These are phyloP conservation scores for Parazoanthus darwini DNA, from an alignment of 92 coral and sea anemone species.

Conservation along the genomic window DNA sequence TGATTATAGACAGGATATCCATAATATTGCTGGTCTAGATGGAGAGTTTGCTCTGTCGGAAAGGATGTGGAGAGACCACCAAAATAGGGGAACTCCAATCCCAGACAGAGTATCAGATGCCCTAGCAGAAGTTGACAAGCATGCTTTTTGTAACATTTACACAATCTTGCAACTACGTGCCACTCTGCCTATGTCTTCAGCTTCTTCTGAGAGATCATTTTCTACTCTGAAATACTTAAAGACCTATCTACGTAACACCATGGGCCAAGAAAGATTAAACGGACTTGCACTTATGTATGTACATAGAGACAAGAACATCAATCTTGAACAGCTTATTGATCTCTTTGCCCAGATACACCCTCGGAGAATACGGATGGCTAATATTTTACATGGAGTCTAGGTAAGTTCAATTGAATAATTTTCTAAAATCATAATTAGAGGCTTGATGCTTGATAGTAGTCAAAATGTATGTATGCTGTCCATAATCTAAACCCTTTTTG, in stretches of 20 bases:
- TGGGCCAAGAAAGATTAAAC: conserved; percentile 16
- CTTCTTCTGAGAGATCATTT: conserved; percentile 56
- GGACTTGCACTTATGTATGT: conserved; percentile 46
- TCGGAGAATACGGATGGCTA: conserved; percentile 44
- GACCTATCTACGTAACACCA: conserved; percentile 45
- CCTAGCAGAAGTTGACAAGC: conserved; percentile 56
- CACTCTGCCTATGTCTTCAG: conserved; percentile 65
- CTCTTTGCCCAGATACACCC: conserved; percentile 48
- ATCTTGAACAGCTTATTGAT: conserved; percentile 42
- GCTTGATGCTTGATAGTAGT: not conserved
- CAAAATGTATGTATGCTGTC: conserved; percentile 2
- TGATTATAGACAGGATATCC: conserved; percentile 52
- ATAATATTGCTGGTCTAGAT: conserved; percentile 59
- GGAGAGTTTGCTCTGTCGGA: conserved; percentile 65
- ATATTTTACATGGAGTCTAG: conserved; percentile 42
- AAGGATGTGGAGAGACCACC: conserved; percentile 56
- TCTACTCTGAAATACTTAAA: conserved; percentile 57
- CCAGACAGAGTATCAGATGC: conserved; percentile 65
- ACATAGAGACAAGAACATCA: not conserved
- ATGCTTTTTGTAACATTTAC: conserved; percentile 54
- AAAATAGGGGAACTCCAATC: conserved; percentile 50
- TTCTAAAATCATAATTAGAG: conserved; percentile 3
- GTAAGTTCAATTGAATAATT: conserved; percentile 18
- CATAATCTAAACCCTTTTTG: too few species aligned
- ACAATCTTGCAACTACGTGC: conserved; percentile 65